Base-by-base conservation (phyloP, 1,140 invertebrate genomes). In the Drosophila rufa region DNA sequence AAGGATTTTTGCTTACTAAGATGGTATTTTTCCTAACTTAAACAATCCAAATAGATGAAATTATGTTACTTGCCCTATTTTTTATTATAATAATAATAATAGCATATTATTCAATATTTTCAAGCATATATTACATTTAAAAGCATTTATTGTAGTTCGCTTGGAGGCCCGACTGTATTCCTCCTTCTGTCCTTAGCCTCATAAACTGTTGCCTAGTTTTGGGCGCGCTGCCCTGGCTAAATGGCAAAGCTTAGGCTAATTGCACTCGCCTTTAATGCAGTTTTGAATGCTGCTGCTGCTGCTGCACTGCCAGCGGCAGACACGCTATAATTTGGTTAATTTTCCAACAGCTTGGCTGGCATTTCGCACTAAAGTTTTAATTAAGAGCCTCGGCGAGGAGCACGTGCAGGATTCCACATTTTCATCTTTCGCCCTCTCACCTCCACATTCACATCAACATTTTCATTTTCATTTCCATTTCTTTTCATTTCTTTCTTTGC, bases 311-410 rank as follows among this genome's bases (percentile, higher is more conserved):
- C 79, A 43, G 22, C 38, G n/a, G 55, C 77, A 57, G 46, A 59
- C 43, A 61, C 48, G 17, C 40, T 45, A 59, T 78, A 82, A 86
- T 87, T 87, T 86, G 65, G 75, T 82, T 87, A 85, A 87, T 86
- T 86, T 86, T 86, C 83, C 82, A 69, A 87, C 82, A 76, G 82
- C 71, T 87, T 86, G 81, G 75, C 64, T 45, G 55, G 46, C 83
- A 80, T 86, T 83, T 83, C 62, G 66, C 84, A 75, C 80, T 51
- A 80, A 80, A 87, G 80, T 87, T 87, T 89, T 87, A 87, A 87
- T 87, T 89, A 87, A 89, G 53, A 55, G 80, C 84, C 43, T 61
- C 57, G 79, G 60, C 60, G 30, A 58, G 17, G n/a, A 36, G 69
- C 65, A 69, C 70, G 61, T 47, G 53, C 62, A 45, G 70, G 15